Evolutionary conservation across 2,797 vertebrate genomes (phyloP).

Genomic region (Myotis pilosus): DNA sequence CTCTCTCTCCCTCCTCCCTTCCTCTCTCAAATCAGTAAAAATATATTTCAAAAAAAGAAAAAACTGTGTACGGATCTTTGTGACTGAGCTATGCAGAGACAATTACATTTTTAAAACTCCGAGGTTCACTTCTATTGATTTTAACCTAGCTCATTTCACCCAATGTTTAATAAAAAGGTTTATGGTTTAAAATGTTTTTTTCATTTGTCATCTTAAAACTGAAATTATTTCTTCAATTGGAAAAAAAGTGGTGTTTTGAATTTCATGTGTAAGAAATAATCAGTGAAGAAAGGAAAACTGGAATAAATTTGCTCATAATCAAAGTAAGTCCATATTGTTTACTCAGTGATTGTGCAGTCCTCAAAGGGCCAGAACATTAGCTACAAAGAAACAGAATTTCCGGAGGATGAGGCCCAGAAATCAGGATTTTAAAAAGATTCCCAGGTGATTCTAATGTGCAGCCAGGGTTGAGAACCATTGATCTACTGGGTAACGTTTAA

Average conservation of each 20-base stretch:
- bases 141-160: neutral
- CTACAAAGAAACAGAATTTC: too few species aligned
- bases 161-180: neutral
- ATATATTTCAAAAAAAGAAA: too few species aligned
- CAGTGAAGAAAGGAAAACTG: neutral
- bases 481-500: neutral
- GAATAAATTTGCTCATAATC: neutral
- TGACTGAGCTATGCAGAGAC: neutral
- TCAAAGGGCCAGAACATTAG: neutral
- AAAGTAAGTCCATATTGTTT: neutral
- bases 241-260: slow-evolving; percentile 1
- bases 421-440: too few species aligned
- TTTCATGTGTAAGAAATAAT: neutral
- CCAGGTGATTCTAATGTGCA: too few species aligned
- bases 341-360: neutral
- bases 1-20: too few species aligned
- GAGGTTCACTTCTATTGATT: neutral
- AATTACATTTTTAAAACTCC: slow-evolving; percentile 15
- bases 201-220: neutral
- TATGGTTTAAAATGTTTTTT: neutral
- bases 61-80: neutral
- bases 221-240: neutral
- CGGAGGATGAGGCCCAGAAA: too few species aligned
- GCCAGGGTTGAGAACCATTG: too few species aligned
- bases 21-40: too few species aligned